phyloP scores from a whole-genome alignment of 64 coral and sea anemone genomes.

The Trachythela sp. region DNA sequence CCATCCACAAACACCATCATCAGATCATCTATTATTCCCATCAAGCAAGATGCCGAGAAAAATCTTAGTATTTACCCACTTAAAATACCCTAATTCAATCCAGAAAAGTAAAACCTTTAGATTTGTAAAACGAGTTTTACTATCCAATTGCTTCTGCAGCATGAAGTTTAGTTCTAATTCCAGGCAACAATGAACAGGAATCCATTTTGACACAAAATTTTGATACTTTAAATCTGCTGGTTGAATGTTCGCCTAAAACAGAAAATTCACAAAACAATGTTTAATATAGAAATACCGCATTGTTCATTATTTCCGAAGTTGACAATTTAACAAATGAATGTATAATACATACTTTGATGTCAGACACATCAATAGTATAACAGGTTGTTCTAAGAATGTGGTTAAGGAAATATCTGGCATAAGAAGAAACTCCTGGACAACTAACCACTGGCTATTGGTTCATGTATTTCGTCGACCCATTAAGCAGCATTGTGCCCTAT shows the following conservation, averaged over 20 bases:
- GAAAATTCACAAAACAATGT: neutral
- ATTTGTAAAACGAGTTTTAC: neutral
- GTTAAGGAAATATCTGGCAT: neutral
- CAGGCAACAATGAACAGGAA: neutral
- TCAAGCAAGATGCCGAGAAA: too few relatives aligned
- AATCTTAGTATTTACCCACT: too few relatives aligned
- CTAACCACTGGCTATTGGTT: too few relatives aligned
- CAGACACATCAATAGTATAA: neutral
- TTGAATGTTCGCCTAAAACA: neutral
- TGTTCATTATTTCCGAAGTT: neutral
- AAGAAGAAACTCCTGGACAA: too few relatives aligned
- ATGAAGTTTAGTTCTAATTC: neutral
- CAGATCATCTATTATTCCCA: too few relatives aligned
- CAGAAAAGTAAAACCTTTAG: neutral
- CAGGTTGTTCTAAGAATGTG: neutral
- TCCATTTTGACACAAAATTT: conserved; percentile 12
- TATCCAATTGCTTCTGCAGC: neutral
- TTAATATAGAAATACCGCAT: neutral
- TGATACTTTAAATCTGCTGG: conserved; percentile 12
- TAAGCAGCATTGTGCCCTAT: too few relatives aligned
- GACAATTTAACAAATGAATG: neutral
- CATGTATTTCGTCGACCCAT: too few relatives aligned
- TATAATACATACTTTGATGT: neutral
- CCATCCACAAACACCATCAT: too few relatives aligned
- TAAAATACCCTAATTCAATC: too few relatives aligned